These are phyloP conservation scores for Lasius fuliginosus DNA, from an alignment of 2,888 invertebrate genomes.

Conservation along the genomic window DNA sequence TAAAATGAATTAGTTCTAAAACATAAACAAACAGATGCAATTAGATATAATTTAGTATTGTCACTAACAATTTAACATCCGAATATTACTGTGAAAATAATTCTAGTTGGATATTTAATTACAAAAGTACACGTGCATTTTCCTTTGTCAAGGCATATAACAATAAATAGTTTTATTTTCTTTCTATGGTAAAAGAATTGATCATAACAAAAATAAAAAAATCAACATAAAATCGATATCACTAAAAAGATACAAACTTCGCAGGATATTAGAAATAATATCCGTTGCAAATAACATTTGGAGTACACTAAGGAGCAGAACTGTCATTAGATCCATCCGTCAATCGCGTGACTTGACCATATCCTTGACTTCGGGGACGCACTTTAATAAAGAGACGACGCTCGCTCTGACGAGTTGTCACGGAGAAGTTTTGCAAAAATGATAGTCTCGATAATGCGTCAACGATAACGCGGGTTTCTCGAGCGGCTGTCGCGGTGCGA, in stretches of 20 bases:
- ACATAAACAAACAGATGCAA: not conserved
- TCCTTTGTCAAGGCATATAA: not conserved
- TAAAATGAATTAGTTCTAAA: not conserved
- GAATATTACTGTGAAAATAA: not conserved
- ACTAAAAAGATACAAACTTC: constrained; percentile 16
- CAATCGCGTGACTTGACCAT: constrained; percentile 18
- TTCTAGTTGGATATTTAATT: not conserved
- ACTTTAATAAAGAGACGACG: constrained; percentile 15
- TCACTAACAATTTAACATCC: not conserved
- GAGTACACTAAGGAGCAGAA: not conserved
- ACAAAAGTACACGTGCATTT: not conserved
- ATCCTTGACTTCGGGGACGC: not conserved
- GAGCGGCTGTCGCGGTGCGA: constrained; percentile 5
- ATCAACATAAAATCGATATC: not conserved
- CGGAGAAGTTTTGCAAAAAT: constrained; percentile 12
- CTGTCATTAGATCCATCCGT: constrained; percentile 23
- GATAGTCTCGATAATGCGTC: not conserved
- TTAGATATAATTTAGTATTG: not conserved
- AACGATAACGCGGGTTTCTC: not conserved
- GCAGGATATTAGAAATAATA: not conserved
- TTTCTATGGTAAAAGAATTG: not conserved
- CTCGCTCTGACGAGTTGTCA: not conserved
- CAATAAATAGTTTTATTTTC: not conserved
- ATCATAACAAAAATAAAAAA: not conserved
- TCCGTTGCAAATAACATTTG: not conserved